phyloP scores from a whole-genome alignment of 2,113 vertebrate species.

The Crotalus helleri region DNA sequence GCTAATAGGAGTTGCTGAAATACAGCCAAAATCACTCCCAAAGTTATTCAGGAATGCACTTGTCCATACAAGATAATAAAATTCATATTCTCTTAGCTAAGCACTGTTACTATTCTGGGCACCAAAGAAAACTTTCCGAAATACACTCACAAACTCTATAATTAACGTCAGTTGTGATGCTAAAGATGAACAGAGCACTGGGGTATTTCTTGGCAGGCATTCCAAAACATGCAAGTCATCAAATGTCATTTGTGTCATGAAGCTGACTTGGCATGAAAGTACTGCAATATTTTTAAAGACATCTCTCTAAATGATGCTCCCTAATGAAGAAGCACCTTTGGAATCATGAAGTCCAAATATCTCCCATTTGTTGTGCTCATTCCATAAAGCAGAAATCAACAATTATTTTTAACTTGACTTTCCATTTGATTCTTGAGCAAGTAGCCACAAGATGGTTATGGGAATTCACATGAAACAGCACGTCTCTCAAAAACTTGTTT shows the following conservation, averaged over 20 bases:
- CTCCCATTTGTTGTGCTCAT: background rate
- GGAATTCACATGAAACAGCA: constrained; percentile 3
- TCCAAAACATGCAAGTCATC: constrained; percentile 7
- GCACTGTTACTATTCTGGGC: constrained; percentile 7
- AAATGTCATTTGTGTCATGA: constrained; percentile 40
- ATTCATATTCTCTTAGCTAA: constrained; percentile 5
- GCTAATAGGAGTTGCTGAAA: background rate
- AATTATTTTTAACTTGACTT: constrained; percentile 36
- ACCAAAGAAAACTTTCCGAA: constrained; percentile 23
- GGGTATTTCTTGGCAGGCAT: constrained; percentile 36
- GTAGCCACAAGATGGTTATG: background rate
- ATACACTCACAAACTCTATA: background rate
- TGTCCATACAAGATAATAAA: constrained; percentile 45
- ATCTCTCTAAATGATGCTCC: constrained; percentile 34
- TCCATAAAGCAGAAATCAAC: background rate
- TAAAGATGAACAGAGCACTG: constrained; percentile 34
- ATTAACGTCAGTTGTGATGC: constrained; percentile 32
- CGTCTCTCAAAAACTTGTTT: background rate
- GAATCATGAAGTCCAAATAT: constrained; percentile 3
- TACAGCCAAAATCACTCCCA: constrained; percentile 3
- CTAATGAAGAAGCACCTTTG: constrained; percentile 10
- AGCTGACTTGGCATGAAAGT: constrained; percentile 37
- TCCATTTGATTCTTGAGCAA: constrained; percentile 25
- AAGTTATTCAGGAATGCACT: constrained; percentile 4
- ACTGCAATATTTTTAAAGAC: constrained; percentile 25